Percentiles rank a stretch among this genome's conserved stretches.
Conservation (phyloP, 2,113 vertebrate species). For the Himantopus leucocephalus region DNA sequence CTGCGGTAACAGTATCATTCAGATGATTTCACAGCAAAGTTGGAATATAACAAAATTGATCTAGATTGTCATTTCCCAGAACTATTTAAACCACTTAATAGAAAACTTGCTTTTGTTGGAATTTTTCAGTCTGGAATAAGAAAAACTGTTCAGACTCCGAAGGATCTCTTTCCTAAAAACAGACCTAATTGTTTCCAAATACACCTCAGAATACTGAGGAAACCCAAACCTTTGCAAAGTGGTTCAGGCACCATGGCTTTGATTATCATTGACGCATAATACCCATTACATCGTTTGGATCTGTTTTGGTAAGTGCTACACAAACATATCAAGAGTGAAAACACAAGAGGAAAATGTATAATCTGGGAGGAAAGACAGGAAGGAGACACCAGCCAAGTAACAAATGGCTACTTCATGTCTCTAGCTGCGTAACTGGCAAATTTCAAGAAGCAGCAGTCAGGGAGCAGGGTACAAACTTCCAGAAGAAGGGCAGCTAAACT, state of each 20-base stretch:
- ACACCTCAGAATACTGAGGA: background rate
- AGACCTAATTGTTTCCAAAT: constrained; percentile 26
- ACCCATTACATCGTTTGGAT: background rate
- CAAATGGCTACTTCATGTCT: constrained; percentile 5
- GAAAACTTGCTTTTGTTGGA: background rate
- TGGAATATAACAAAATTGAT: background rate
- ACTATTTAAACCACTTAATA: background rate
- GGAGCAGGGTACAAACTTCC: background rate
- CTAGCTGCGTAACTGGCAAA: background rate
- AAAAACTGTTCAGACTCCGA: background rate
- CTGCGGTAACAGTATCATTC: background rate
- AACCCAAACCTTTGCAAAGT: background rate
- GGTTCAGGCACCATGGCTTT: background rate
- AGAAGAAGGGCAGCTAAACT: background rate
- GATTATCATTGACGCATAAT: constrained; percentile 10
- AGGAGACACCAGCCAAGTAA: background rate
- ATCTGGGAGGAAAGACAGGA: background rate
- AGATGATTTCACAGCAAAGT: background rate
- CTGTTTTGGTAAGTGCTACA: constrained; percentile 10
- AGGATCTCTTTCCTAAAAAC: background rate
- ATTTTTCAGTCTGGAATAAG: background rate
- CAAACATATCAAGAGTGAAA: constrained; percentile 23
- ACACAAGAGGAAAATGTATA: constrained; percentile 1
- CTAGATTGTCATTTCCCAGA: background rate
- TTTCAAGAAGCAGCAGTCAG: background rate